Evolutionary conservation across 2,113 vertebrate genomes (phyloP).

Genomic region (Halcyon senegalensis): DNA sequence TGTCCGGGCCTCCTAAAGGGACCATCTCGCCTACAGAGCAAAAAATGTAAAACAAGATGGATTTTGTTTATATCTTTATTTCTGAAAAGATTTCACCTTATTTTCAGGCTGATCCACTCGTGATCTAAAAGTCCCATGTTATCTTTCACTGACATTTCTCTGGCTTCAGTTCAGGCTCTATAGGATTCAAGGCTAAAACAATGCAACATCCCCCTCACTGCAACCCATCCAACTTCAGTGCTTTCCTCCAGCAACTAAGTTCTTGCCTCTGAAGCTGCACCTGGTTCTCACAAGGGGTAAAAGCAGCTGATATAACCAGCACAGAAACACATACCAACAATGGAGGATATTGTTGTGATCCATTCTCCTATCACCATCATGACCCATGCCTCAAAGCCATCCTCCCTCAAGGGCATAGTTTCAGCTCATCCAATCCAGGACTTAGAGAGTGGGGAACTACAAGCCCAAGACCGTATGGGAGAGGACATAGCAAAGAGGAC

Average conservation of each 20-base stretch:
- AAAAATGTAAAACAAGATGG: background rate
- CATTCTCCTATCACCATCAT: background rate
- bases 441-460: background rate
- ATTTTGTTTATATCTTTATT: background rate
- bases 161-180: background rate
- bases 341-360: background rate
- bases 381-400: background rate
- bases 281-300: background rate
- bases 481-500: background rate
- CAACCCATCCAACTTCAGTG: background rate
- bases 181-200: background rate
- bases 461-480: background rate
- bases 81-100: background rate
- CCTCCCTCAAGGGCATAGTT: background rate
- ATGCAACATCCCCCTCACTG: too few species aligned
- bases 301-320: background rate
- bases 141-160: background rate
- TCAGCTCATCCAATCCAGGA: background rate
- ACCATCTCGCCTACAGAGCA: background rate
- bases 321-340: background rate
- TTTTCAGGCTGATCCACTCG: background rate
- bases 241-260: background rate
- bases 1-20: background rate
- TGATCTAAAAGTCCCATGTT: background rate
- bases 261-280: background rate